A percentile compares a stretch with the other conserved stretches of the same genome.
Conservation (phyloP, 2,888 invertebrate genomes). For the Mimachlamys varia region DNA sequence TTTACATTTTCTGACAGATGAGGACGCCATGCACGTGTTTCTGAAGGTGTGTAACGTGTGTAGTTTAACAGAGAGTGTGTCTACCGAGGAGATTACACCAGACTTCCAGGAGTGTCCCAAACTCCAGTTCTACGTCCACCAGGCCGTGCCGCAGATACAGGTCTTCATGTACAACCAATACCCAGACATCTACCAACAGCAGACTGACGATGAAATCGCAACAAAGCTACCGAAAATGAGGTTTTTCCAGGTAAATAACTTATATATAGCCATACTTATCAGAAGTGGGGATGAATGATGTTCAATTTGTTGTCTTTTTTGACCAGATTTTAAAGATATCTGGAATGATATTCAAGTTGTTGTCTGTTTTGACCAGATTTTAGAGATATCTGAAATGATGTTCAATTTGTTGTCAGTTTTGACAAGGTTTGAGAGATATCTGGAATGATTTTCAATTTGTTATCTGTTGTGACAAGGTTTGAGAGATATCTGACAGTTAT, state of each 20-base stretch:
- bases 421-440: too few relatives aligned
- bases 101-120: slow-evolving; percentile 68
- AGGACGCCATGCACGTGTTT: slow-evolving; percentile 55
- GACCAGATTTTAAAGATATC: too few relatives aligned
- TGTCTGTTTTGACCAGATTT: too few relatives aligned
- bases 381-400: too few relatives aligned
- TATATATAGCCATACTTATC: background rate
- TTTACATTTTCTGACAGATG: background rate
- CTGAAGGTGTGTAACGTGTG: slow-evolving; percentile 63
- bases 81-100: slow-evolving; percentile 62
- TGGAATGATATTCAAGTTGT: too few relatives aligned
- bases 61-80: slow-evolving; percentile 68
- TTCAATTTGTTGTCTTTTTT: too few relatives aligned
- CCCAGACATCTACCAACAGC: slow-evolving; percentile 64
- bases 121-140: slow-evolving; percentile 70
- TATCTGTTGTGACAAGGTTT: too few relatives aligned
- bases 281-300: too few relatives aligned
- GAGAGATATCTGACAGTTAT: too few relatives aligned
- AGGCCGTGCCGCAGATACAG: slow-evolving; percentile 73
- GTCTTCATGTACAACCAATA: slow-evolving; percentile 64
- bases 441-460: too few relatives aligned
- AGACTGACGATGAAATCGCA: slow-evolving; percentile 58
- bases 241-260: slow-evolving; percentile 67
- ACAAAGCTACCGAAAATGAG: slow-evolving; percentile 62
- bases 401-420: too few relatives aligned